Percentiles rank a stretch among this genome's conserved stretches.
Evolutionary conservation across 1,140 invertebrate species (phyloP).

Genomic region (Hestina assimilis): DNA sequence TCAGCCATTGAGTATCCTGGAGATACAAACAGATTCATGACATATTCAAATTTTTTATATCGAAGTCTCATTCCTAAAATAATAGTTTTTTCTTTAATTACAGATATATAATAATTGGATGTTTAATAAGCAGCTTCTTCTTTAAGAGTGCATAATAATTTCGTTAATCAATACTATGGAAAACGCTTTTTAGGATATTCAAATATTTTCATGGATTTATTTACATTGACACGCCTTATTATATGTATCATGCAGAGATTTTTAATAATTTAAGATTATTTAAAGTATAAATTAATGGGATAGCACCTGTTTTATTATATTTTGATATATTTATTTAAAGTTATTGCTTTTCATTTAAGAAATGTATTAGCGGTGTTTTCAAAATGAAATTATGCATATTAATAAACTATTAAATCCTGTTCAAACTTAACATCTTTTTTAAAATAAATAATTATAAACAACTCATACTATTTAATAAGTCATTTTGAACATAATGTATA

Average conservation of each 20-base stretch:
- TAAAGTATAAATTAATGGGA: neutral
- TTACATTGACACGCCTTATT: neutral
- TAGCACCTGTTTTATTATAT: conserved; percentile 6
- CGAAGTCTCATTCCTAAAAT: too few relatives aligned
- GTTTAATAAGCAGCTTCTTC: conserved; percentile 27
- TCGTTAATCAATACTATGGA: neutral
- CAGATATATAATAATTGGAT: conserved; percentile 29
- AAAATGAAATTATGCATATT: too few relatives aligned
- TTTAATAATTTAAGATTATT: conserved; percentile 3
- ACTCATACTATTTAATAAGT: neutral
- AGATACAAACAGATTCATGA: too few relatives aligned
- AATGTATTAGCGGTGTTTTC: too few relatives aligned
- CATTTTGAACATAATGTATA: too few relatives aligned
- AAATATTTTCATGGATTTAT: conserved; percentile 30
- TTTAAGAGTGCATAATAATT: conserved; percentile 37
- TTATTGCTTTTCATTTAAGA: neutral
- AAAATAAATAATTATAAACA: neutral
- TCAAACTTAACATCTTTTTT: too few relatives aligned
- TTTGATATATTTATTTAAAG: neutral
- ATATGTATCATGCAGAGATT: neutral
- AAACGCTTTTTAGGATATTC: conserved; percentile 38
- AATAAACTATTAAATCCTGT: too few relatives aligned
- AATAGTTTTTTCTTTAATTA: conserved; percentile 14
- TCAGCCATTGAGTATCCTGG: too few relatives aligned
- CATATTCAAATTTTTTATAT: too few relatives aligned